A percentile compares a stretch with the other conserved stretches of the same genome.
Conservation (phyloP, 2,888 invertebrate genomes). For the Salpingus planirostris region DNA sequence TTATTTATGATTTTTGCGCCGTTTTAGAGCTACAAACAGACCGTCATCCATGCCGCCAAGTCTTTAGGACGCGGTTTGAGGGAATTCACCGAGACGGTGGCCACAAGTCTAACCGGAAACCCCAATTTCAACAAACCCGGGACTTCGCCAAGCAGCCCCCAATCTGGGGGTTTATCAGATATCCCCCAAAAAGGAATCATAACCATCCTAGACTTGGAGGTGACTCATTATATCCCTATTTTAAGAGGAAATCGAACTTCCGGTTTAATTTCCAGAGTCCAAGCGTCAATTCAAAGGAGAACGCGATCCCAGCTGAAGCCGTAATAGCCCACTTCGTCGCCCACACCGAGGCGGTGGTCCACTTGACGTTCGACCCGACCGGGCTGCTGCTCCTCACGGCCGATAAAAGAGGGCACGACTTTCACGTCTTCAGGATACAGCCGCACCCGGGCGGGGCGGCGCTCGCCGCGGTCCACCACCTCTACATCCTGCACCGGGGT, state of each 20-base stretch:
- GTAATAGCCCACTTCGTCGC: slow-evolving; percentile 83
- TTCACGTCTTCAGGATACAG: slow-evolving; percentile 90
- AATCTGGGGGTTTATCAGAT: slow-evolving; percentile 40
- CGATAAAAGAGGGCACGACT: slow-evolving; percentile 88
- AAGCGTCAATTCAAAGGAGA: slow-evolving; percentile 20
- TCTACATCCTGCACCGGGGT: slow-evolving; percentile 90
- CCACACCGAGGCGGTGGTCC: slow-evolving; percentile 80
- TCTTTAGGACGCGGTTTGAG: slow-evolving; percentile 84
- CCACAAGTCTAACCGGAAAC: slow-evolving; percentile 76
- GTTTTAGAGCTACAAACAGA: slow-evolving; percentile 87
- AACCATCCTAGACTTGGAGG: slow-evolving; percentile 79
- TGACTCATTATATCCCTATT: too few relatives aligned
- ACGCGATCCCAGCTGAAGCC: slow-evolving; percentile 52
- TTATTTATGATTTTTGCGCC: too few relatives aligned
- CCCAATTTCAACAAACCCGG: slow-evolving; percentile 39
- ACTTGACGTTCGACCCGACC: slow-evolving; percentile 83
- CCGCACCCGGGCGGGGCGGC: slow-evolving; percentile 78
- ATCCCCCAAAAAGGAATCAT: slow-evolving; percentile 78
- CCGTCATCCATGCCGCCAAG: slow-evolving; percentile 90
- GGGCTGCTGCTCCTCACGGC: slow-evolving; percentile 86
- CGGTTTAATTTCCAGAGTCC: slow-evolving; percentile 21
- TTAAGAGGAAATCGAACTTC: too few relatives aligned
- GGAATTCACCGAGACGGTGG: slow-evolving; percentile 85
- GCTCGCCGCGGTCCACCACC: slow-evolving; percentile 84
- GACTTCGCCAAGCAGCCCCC: slow-evolving; percentile 29